Evolutionary conservation across 2,113 vertebrate species (phyloP).

Genomic region (Macroglossus sobrinus): DNA sequence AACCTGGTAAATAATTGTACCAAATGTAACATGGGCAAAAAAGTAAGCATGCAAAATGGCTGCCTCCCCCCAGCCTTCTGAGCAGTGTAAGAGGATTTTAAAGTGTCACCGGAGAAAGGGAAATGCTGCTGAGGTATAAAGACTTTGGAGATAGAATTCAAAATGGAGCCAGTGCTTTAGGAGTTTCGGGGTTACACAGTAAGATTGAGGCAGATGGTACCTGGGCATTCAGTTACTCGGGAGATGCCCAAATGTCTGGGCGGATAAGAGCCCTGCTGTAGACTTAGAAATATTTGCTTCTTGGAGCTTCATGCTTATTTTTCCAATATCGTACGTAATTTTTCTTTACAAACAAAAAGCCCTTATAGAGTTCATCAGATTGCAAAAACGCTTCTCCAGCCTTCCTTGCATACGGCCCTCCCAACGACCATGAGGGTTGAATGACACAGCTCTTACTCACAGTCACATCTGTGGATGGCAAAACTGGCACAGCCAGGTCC

Average conservation of each 20-base stretch:
- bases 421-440: background rate
- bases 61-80: background rate
- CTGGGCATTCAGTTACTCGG: background rate
- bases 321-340: background rate
- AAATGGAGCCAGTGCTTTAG: background rate
- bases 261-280: background rate
- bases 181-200: background rate
- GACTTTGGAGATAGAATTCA: background rate
- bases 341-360: background rate
- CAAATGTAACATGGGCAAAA: background rate
- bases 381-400: background rate
- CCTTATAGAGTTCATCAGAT: background rate
- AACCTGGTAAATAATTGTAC: background rate
- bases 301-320: background rate
- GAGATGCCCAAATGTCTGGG: background rate
- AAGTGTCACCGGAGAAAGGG: background rate
- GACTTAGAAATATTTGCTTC: background rate
- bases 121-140: background rate
- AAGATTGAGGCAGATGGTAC: background rate
- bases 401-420: background rate
- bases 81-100: background rate
- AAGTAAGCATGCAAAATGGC: background rate
- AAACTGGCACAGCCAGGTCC: background rate
- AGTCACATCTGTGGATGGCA: background rate
- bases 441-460: background rate